A percentile compares a stretch with the other conserved stretches of the same genome.
These are phyloP conservation scores for Rhabditoides inermis DNA, from an alignment of 2,888 invertebrate species.

Conservation along the genomic window DNA sequence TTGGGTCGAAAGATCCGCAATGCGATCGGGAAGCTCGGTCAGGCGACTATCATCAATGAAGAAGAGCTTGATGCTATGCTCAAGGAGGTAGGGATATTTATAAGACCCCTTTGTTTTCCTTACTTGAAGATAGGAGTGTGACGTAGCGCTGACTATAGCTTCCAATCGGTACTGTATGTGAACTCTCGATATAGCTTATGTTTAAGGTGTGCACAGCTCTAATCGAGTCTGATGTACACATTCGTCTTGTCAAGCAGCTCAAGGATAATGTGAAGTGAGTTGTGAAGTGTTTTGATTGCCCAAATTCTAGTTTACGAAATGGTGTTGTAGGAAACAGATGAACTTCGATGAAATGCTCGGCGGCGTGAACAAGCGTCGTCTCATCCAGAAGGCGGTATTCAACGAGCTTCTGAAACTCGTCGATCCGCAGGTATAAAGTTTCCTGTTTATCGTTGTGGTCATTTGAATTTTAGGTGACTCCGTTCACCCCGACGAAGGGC, in stretches of 20 bases:
- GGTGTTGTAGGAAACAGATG: conserved; percentile 59
- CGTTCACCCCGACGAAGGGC: conserved; percentile 89
- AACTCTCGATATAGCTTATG: background rate
- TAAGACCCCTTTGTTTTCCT: background rate
- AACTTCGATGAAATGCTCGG: conserved; percentile 98
- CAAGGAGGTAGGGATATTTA: conserved; percentile 59
- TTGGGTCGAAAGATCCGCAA: conserved; percentile 97
- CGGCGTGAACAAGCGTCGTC: conserved; percentile 89
- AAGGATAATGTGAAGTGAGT: conserved; percentile 81
- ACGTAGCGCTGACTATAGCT: conserved; percentile 54
- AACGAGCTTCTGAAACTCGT: conserved; percentile 88
- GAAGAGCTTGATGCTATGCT: conserved; percentile 96
- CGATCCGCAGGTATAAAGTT: background rate
- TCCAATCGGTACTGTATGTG: background rate
- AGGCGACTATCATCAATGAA: conserved; percentile 49
- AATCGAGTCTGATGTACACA: conserved; percentile 90
- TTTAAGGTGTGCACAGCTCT: conserved; percentile 78
- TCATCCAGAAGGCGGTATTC: conserved; percentile 95
- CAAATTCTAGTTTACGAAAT: conserved; percentile 2
- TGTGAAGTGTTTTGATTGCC: too few species aligned
- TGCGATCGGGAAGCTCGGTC: conserved; percentile 86
- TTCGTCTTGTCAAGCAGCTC: conserved; percentile 83
- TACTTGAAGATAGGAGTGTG: conserved; percentile 53
- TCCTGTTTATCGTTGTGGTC: too few species aligned
- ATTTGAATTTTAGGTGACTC: conserved; percentile 74